Evolutionary conservation across 2,113 vertebrate species (phyloP).

Genomic region (Empidonax alnorum): DNA sequence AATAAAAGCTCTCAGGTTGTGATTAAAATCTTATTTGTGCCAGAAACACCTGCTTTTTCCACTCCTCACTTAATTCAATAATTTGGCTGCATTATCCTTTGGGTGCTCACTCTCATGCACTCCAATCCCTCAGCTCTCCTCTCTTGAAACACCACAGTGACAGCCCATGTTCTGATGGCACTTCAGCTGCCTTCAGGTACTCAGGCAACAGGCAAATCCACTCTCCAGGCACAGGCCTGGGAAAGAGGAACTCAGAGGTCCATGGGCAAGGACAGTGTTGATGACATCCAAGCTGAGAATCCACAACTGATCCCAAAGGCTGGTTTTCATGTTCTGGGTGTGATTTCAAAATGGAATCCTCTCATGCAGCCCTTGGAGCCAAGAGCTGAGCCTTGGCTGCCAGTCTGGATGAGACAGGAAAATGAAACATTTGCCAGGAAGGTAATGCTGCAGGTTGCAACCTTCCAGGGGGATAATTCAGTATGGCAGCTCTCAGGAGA

Average conservation of each 20-base stretch:
- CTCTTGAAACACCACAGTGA: background rate
- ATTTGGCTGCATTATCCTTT: background rate
- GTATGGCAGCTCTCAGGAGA: background rate
- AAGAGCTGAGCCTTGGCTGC: background rate
- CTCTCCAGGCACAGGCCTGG: background rate
- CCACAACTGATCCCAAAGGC: background rate
- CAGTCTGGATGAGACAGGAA: background rate
- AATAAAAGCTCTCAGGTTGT: background rate
- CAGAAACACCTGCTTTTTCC: background rate
- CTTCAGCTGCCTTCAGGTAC: background rate
- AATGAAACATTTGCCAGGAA: background rate
- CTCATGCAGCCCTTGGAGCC: background rate
- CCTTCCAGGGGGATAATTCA: background rate
- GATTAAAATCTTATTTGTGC: conserved; percentile 6
- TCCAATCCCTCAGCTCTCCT: background rate
- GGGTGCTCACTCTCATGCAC: fast-evolving
- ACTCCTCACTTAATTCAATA: background rate
- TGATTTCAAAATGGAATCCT: background rate
- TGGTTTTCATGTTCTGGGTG: background rate
- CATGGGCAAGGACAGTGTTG: background rate
- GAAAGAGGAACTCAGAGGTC: background rate
- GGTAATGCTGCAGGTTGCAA: background rate
- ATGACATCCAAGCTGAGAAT: background rate
- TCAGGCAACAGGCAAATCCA: background rate
- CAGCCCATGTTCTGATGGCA: background rate